A percentile compares a stretch with the other conserved stretches of the same genome.
phyloP scores from a whole-genome alignment of 2,113 vertebrate genomes.

The Ranitomeya variabilis region DNA sequence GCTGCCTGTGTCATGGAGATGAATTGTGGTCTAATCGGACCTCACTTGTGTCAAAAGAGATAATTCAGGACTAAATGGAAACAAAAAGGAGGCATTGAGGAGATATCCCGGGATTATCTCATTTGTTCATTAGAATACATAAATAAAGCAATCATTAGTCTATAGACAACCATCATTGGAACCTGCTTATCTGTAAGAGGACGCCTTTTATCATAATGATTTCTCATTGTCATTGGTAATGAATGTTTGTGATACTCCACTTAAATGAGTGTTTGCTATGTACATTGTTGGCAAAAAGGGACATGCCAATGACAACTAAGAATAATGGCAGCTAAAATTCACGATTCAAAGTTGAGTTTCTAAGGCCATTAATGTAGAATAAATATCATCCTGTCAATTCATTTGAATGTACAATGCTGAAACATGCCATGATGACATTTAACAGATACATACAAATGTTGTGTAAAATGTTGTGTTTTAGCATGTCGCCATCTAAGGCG shows the following conservation, averaged over 20 bases:
- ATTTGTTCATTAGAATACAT: constrained; percentile 42
- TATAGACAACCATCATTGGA: constrained; percentile 1
- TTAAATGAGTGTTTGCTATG: constrained; percentile 9
- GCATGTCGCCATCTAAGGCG: neutral
- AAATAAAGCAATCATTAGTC: constrained; percentile 38
- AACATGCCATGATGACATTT: neutral
- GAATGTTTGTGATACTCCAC: constrained; percentile 44
- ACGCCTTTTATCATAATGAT: constrained; percentile 33
- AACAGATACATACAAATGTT: neutral
- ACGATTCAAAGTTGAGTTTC: neutral
- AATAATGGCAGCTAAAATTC: neutral
- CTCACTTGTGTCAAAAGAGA: constrained; percentile 53
- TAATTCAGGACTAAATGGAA: constrained; percentile 48
- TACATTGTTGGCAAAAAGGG: constrained; percentile 26
- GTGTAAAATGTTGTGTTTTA: neutral
- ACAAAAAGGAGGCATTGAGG: constrained; percentile 13
- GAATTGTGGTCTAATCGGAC: constrained; percentile 50
- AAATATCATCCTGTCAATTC: neutral
- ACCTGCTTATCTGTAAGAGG: constrained; percentile 10
- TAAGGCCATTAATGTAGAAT: neutral
- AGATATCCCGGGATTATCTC: neutral
- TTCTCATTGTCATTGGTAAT: constrained; percentile 39
- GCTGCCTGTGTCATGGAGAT: constrained; percentile 56
- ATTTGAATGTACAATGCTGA: neutral
- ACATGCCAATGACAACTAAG: neutral